Evolutionary conservation across 2,888 invertebrate species (phyloP).

Genomic region (Cyclophora punctaria): DNA sequence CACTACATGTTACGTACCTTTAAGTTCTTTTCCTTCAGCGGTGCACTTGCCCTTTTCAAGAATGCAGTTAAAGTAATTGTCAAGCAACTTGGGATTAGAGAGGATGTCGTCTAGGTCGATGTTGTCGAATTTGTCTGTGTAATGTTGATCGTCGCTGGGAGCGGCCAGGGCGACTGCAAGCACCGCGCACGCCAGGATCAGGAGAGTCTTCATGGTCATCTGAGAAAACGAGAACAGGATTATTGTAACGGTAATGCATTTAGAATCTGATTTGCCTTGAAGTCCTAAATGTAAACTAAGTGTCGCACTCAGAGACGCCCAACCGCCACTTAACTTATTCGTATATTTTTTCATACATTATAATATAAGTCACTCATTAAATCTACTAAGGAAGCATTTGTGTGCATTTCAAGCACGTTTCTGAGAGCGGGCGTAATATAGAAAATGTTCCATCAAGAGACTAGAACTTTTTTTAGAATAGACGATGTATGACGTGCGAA

Average conservation of each 20-base stretch:
- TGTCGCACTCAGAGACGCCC: too few relatives aligned
- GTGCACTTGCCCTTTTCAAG: slow-evolving; percentile 77
- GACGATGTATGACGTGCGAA: too few relatives aligned
- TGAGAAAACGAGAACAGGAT: slow-evolving; percentile 1
- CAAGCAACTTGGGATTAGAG: slow-evolving; percentile 63
- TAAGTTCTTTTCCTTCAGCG: slow-evolving; percentile 71
- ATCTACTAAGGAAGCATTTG: too few relatives aligned
- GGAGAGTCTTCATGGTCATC: slow-evolving; percentile 10
- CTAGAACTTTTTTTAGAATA: too few relatives aligned
- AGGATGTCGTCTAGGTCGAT: slow-evolving; percentile 80
- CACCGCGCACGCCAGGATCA: slow-evolving; percentile 7
- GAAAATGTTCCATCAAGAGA: too few relatives aligned
- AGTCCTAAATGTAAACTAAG: too few relatives aligned
- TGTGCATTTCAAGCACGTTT: too few relatives aligned
- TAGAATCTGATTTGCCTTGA: too few relatives aligned
- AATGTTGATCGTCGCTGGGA: slow-evolving; percentile 27
- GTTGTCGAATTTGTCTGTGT: slow-evolving; percentile 80
- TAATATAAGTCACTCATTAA: too few relatives aligned
- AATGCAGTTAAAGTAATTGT: slow-evolving; percentile 79
- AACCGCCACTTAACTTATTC: too few relatives aligned
- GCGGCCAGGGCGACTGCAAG: slow-evolving; percentile 2
- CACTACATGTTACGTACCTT: slow-evolving; percentile 1
- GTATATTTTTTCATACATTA: too few relatives aligned
- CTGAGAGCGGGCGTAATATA: too few relatives aligned
- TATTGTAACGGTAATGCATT: not conserved